Evolutionary conservation across 2,888 invertebrate species (phyloP), one percentile per base, ranked within the genome.

Genomic region (Tetragonula carbonaria): DNA sequence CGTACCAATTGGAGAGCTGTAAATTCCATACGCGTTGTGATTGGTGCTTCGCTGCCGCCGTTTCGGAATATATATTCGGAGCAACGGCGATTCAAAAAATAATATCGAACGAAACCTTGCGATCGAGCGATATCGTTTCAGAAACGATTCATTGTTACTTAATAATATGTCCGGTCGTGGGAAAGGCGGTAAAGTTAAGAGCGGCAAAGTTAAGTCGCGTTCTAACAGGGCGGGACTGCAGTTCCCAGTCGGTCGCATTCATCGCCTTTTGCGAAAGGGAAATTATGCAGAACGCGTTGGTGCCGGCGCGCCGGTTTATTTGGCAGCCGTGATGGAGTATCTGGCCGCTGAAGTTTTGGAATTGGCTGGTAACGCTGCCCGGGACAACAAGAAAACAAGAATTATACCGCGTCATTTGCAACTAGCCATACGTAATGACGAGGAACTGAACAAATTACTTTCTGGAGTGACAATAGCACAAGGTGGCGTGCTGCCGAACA

Each of bases 401-500:
- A 92, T 92, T 65, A 92, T 92, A 16, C 92, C 92, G 13, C 89
- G 91, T 70, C 91, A 92, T 74, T 85, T 91, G 21, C 92, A 97
- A 92, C 93, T 98, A 89, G 97, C 97, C 70, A 96, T 98, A 86
- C 95, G 97, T 28, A 97, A 97, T 93, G 98, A 98, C 93, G 97
- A 97, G 90, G 98, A 98, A 92, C 95, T 98, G 92, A 97, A 97
- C 94, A 97, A 96, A 93, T 95, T 98, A 74, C 94, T 98, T 5
- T 95, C 96, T 2, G 97, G 97, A 72, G 97, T 97, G 0, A 97
- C 97, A 51, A 97, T 98, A 92, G 96, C 97, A 28, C 97, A 98
- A 93, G 98, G 98, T 84, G 98, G 98, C 90, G 98, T 98, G 0
- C 93, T 98, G 92, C 97, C 98, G 0, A 97, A 97, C 92, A 97